Base-by-base conservation (phyloP, 2,888 invertebrate species). In the Entomobrya proxima region DNA sequence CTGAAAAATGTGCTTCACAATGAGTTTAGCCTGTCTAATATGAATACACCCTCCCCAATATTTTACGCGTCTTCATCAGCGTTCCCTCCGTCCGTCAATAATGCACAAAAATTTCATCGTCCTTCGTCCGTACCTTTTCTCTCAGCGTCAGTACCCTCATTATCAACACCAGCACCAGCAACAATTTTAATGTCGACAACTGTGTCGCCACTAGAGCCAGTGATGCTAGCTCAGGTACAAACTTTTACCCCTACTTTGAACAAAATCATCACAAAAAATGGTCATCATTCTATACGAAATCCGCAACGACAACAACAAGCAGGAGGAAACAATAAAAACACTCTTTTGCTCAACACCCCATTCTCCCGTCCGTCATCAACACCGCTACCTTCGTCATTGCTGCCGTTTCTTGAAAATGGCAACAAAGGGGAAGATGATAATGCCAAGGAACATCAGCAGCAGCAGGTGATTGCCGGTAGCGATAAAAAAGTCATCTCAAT, bases 1-100 rank as follows among this genome's bases (percentile, higher is more conserved):
- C 87, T 90, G 35, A 89, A 90, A 89, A 90, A 89, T 80, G 89
- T 90, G 40, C 87, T 90, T 67, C 77, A 87, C 69, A 89, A 87
- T 88, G 90, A 89, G 86, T 88, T 89, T 86, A 87, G 78, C 67
- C 80, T 88, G 18, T 75, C 88, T 15, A 76, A 74, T n/a, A 67
- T 85, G 27, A 72, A 47, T 37, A 44, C 61, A 13, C 75, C 74
- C 24, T 24, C 47, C 11, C 82, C 61, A 32, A 11, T 61, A 18
- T 9, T 81, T 35, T 75, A 6, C n/a, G 40, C 67, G 21, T 67
- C 80, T 21, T 76, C 88, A 21, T 64, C 77, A 18, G 81, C 83
- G 61, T 76, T 83, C 52, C 30, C 77, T 55, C 44, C 27, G 2
- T 21, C 61, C 67, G 35, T 30, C 47, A 27, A 64, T 47, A 64